Conservation (phyloP, 2,797 vertebrate genomes). For the Melanotaenia pygmaea region DNA sequence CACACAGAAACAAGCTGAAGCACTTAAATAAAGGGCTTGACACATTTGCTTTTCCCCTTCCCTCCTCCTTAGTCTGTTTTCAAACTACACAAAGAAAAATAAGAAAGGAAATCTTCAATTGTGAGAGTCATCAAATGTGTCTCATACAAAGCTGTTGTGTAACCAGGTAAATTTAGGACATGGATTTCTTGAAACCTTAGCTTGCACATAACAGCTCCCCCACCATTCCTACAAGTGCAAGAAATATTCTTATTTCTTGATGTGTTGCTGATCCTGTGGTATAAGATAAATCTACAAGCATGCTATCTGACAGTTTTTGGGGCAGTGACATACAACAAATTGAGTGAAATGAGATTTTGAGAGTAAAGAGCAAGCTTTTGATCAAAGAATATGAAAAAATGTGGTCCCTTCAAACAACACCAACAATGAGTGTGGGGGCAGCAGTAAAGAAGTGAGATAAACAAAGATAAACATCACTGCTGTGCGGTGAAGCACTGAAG, state of each 20-base stretch:
- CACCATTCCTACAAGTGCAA: constrained; percentile 1
- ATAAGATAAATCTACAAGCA: no score
- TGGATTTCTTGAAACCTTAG: constrained; percentile 40
- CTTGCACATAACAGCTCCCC: constrained; percentile 10
- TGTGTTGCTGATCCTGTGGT: constrained; percentile 14
- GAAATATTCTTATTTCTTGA: not conserved
- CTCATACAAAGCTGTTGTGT: constrained; percentile 53
- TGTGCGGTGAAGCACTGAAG: constrained; percentile 26
- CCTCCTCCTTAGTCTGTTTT: constrained; percentile 32
- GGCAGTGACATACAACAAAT: constrained; percentile 9
- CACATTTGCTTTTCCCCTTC: constrained; percentile 14
- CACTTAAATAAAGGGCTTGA: constrained; percentile 6
- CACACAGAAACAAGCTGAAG: constrained; percentile 1
- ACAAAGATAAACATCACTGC: constrained; percentile 45
- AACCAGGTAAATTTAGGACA: constrained; percentile 58
- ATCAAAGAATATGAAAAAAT: constrained; percentile 20
- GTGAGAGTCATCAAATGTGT: constrained; percentile 49
- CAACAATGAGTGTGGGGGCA: constrained; percentile 54
- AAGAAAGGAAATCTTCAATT: constrained; percentile 22
- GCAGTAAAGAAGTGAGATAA: constrained; percentile 36
- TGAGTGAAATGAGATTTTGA: constrained; percentile 15
- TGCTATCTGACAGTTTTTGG: constrained; percentile 30
- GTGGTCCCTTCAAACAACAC: constrained; percentile 25
- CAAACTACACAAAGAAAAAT: constrained; percentile 40
- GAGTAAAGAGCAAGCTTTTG: constrained; percentile 1